These are phyloP conservation scores for Condylura cristata DNA, from an alignment of 2,113 vertebrate genomes.

Conservation along the genomic window DNA sequence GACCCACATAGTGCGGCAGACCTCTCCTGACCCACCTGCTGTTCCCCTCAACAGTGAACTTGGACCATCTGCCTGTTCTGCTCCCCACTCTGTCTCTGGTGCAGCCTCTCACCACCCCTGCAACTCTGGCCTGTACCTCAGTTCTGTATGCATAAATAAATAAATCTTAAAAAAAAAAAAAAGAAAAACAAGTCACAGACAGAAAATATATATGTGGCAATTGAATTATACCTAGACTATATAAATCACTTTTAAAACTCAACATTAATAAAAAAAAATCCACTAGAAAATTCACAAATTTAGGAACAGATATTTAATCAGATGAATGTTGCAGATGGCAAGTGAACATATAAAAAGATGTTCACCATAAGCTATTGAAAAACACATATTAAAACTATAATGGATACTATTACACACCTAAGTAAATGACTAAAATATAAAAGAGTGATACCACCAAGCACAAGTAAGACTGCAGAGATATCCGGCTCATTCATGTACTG, in stretches of 20 bases:
- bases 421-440: neutral
- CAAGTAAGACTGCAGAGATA: neutral
- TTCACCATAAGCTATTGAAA: neutral
- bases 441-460: neutral
- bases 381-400: neutral
- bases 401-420: neutral
- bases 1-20: no score
- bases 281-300: neutral
- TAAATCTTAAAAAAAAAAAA: no score
- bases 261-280: neutral
- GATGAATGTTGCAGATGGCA: neutral
- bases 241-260: neutral
- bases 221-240: neutral
- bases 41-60: no score
- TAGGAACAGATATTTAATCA: neutral
- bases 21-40: no score
- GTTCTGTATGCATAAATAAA: no score
- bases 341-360: neutral
- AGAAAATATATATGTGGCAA: neutral
- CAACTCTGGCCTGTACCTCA: no score
- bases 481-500: neutral
- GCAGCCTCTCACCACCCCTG: no score
- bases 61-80: no score
- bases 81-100: no score
- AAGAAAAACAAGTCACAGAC: neutral